Evolutionary conservation across 2,888 invertebrate genomes (phyloP).

Genomic region (Scaptomyza polygonia): DNA sequence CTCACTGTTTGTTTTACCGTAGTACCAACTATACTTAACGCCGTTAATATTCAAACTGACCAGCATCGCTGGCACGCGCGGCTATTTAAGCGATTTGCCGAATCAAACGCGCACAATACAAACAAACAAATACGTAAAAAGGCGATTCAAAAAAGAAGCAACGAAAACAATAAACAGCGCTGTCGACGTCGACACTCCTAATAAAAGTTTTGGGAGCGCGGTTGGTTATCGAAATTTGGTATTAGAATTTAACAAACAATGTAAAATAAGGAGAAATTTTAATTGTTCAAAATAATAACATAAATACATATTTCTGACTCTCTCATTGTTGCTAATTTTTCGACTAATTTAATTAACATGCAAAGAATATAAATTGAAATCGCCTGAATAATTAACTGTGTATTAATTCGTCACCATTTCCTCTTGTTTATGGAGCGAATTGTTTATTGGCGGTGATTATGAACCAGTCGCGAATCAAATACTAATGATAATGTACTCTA

Average conservation of each 20-base stretch:
- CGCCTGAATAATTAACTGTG: too few relatives aligned
- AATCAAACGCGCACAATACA: conserved; percentile 17
- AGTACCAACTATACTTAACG: conserved; percentile 49
- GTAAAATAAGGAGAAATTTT: too few relatives aligned
- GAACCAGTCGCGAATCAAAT: conserved; percentile 59
- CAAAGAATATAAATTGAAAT: conserved; percentile 23
- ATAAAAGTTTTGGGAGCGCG: conserved; percentile 8
- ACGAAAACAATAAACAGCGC: conserved; percentile 18
- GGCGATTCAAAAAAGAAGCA: conserved; percentile 11
- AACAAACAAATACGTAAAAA: conserved; percentile 4
- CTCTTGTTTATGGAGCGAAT: conserved; percentile 55
- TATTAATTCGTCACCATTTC: conserved; percentile 64
- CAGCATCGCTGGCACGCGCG: conserved; percentile 26
- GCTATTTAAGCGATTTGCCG: conserved; percentile 57
- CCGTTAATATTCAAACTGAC: conserved; percentile 59
- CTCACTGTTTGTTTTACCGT: conserved; percentile 42
- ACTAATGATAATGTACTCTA: conserved; percentile 47
- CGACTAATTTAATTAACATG: conserved; percentile 37
- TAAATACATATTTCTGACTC: background rate
- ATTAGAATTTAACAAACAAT: too few relatives aligned
- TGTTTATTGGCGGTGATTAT: conserved; percentile 60
- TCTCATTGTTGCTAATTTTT: conserved; percentile 45
- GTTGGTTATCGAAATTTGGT: conserved; percentile 12
- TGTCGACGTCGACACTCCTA: conserved; percentile 8
- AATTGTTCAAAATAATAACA: background rate